Conservation (phyloP, 2,888 invertebrate genomes). For the Chrysolina oricalcia region DNA sequence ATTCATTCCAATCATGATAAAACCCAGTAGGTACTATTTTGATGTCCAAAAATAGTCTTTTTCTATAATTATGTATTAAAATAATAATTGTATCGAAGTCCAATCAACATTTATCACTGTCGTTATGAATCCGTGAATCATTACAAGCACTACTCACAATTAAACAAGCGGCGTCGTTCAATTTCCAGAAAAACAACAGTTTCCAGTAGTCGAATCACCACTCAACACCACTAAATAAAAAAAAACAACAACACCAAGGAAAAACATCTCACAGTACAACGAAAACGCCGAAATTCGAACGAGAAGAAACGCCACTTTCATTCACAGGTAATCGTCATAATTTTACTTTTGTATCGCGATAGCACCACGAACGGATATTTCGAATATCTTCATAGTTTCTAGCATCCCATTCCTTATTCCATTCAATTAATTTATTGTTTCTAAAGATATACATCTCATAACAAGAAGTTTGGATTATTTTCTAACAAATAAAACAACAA, state of each 20-base stretch:
- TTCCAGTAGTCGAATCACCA: not conserved
- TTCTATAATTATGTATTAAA: no score
- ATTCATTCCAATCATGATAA: no score
- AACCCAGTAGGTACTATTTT: no score
- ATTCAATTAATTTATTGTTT: no score
- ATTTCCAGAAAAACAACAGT: slow-evolving; percentile 13
- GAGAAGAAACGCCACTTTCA: slow-evolving; percentile 16
- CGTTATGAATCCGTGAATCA: no score
- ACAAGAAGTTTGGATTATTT: no score
- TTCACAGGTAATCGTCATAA: slow-evolving; percentile 34
- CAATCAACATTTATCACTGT: no score
- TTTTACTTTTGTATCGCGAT: slow-evolving; percentile 35
- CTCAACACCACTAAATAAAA: slow-evolving; percentile 9
- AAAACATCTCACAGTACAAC: slow-evolving; percentile 4
- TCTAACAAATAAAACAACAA: no score
- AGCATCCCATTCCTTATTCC: no score
- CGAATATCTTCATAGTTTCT: slow-evolving; percentile 39
- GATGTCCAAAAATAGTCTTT: no score
- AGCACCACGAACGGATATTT: slow-evolving; percentile 25
- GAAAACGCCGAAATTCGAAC: slow-evolving; percentile 6
- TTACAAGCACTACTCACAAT: slow-evolving; percentile 7
- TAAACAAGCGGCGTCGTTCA: slow-evolving; percentile 4
- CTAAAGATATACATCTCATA: no score
- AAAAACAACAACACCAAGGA: not conserved
- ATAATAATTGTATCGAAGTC: no score